Conservation (phyloP, 2,888 invertebrate species). For the Aproaerema taeniolella region DNA sequence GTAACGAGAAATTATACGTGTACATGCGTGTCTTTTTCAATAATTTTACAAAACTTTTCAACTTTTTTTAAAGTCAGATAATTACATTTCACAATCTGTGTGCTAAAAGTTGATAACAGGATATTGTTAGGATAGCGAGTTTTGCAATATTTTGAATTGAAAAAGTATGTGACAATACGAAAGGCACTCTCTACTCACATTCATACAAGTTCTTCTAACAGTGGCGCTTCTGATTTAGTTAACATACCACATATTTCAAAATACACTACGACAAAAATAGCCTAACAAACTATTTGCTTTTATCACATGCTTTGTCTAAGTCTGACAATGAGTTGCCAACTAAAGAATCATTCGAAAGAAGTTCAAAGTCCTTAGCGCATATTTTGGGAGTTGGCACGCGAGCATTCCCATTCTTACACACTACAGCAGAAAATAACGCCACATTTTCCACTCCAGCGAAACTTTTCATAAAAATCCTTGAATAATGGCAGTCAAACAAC, state of each 20-base stretch:
- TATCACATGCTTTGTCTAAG: constrained; percentile 34
- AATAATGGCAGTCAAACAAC: constrained; percentile 11
- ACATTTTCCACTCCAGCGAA: constrained; percentile 4
- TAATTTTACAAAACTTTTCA: no score
- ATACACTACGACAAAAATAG: constrained; percentile 1
- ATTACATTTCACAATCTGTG: no score
- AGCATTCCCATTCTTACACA: constrained; percentile 29
- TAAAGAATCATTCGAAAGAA: constrained; percentile 20
- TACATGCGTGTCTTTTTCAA: no score
- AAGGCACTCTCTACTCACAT: no score
- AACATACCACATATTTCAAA: not conserved
- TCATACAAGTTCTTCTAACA: not conserved
- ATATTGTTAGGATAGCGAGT: no score
- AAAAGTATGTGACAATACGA: no score
- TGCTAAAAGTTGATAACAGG: no score
- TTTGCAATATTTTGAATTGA: no score
- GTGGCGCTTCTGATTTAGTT: not conserved
- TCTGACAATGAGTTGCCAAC: not conserved
- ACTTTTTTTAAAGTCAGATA: no score
- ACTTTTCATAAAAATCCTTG: constrained; percentile 8
- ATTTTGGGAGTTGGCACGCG: constrained; percentile 40
- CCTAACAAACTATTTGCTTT: constrained; percentile 8
- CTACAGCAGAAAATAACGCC: constrained; percentile 16
- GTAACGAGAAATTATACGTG: no score
- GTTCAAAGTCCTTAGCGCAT: constrained; percentile 32